Percentiles rank a stretch among this genome's conserved stretches.
Conservation (phyloP, 2,797 vertebrate species). For the Hyperoplus lanceolatus region DNA sequence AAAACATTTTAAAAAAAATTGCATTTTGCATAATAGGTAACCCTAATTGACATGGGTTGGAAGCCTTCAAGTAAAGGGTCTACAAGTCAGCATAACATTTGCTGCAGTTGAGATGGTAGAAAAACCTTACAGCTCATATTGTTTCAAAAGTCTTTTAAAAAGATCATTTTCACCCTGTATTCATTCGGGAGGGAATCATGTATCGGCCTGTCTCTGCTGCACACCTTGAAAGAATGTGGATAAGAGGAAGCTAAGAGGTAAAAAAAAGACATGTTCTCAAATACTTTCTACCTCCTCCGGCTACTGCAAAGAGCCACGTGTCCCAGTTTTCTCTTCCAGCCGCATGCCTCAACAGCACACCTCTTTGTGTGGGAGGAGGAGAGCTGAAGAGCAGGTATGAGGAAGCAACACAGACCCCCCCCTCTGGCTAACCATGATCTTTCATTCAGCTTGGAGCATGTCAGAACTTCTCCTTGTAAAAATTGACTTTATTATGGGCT, state of each 20-base stretch:
- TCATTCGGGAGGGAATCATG: conserved; percentile 29
- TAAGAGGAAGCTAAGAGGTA: background rate
- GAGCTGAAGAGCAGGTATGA: conserved; percentile 49
- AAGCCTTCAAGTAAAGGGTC: no score
- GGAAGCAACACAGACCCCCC: conserved; percentile 37
- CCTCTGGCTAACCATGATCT: conserved; percentile 28
- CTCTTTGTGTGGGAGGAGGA: conserved; percentile 42
- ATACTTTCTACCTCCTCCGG: conserved; percentile 61
- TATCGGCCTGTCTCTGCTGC: conserved; percentile 53
- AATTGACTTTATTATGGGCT: background rate
- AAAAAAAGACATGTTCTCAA: background rate
- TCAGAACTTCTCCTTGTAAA: conserved; percentile 46
- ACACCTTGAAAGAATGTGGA: conserved; percentile 62
- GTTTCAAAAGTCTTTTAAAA: no score
- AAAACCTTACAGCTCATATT: no score
- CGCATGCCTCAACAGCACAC: conserved; percentile 62
- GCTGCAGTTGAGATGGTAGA: background rate
- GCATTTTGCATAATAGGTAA: no score
- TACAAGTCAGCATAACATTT: background rate
- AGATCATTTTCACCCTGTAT: conserved; percentile 4
- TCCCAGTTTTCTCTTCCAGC: conserved; percentile 35
- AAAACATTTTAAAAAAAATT: no score
- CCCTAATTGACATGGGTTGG: no score
- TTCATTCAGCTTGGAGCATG: conserved; percentile 27
- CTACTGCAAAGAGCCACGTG: conserved; percentile 56